Evolutionary conservation across 2,888 invertebrate genomes (phyloP).

Genomic region (Hypselothyrea guttata): DNA sequence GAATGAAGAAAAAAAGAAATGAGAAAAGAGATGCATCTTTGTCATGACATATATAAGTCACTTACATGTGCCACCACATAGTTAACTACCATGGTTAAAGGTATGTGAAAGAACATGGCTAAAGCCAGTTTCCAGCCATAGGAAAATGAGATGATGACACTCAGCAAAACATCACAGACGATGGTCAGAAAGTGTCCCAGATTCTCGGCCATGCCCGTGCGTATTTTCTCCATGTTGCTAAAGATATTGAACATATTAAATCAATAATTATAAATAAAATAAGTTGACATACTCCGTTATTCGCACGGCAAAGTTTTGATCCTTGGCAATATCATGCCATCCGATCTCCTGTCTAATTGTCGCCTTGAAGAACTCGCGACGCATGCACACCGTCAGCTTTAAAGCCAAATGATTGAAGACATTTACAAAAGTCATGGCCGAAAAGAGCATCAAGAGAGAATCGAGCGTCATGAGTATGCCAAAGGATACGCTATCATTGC

Average conservation of each 20-base stretch:
- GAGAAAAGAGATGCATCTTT: no score
- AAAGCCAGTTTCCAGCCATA: constrained; percentile 93
- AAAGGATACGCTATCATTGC: constrained; percentile 86
- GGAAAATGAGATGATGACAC: constrained; percentile 85
- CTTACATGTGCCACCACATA: constrained; percentile 87
- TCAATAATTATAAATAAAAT: neutral
- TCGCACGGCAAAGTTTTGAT: constrained; percentile 88
- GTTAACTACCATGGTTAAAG: constrained; percentile 88
- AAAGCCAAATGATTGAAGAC: constrained; percentile 86
- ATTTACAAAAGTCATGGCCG: constrained; percentile 85
- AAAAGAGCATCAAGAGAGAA: constrained; percentile 85
- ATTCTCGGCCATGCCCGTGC: constrained; percentile 92
- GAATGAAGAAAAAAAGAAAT: no score
- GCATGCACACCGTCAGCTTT: constrained; percentile 84
- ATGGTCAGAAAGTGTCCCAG: constrained; percentile 88
- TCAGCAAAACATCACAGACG: constrained; percentile 82
- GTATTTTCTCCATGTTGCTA: constrained; percentile 89
- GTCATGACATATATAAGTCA: neutral
- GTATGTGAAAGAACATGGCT: constrained; percentile 89
- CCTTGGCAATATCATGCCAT: constrained; percentile 88
- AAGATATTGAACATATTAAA: constrained; percentile 34
- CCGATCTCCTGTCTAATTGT: constrained; percentile 87
- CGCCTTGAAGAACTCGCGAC: constrained; percentile 85
- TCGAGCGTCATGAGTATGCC: constrained; percentile 84
- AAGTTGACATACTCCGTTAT: constrained; percentile 86